Percentiles rank a stretch among this genome's conserved stretches.
phyloP scores from a whole-genome alignment of 2,888 invertebrate species.

The Macroteleia sp. region DNA sequence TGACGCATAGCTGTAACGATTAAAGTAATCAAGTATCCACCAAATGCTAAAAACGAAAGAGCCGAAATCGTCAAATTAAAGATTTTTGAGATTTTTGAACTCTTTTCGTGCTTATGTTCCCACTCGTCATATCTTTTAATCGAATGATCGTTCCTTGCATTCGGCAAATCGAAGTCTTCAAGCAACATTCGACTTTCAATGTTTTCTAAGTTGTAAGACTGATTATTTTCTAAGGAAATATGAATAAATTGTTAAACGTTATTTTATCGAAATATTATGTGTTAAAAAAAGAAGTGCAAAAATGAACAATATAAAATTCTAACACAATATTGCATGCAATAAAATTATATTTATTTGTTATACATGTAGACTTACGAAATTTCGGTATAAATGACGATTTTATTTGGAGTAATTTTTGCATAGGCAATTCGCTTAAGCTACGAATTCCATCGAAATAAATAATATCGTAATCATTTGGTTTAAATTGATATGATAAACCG shows the following conservation, averaged over 20 bases:
- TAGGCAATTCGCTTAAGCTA: conserved; percentile 88
- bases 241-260: too few species aligned
- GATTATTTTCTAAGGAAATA: conserved; percentile 15
- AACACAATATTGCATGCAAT: too few species aligned
- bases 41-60: conserved; percentile 92
- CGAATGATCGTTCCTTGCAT: conserved; percentile 68
- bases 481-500: conserved; percentile 1
- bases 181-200: conserved; percentile 62
- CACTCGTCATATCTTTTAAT: conserved; percentile 82
- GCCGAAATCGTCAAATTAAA: conserved; percentile 92
- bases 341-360: too few species aligned
- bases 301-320: too few species aligned
- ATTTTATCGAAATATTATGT: too few species aligned
- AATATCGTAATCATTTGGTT: conserved; percentile 27
- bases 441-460: conserved; percentile 76
- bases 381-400: conserved; percentile 83
- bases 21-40: conserved; percentile 91
- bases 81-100: conserved; percentile 89
- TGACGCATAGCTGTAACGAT: conserved; percentile 90
- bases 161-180: conserved; percentile 76
- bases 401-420: conserved; percentile 88
- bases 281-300: too few species aligned
- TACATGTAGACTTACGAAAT: conserved; percentile 67
- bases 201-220: conserved; percentile 45
- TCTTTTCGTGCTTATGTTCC: conserved; percentile 84